Evolutionary conservation across 2,888 invertebrate species (phyloP), one percentile per base, ranked within the genome.

Genomic region (Stenurella melanura): DNA sequence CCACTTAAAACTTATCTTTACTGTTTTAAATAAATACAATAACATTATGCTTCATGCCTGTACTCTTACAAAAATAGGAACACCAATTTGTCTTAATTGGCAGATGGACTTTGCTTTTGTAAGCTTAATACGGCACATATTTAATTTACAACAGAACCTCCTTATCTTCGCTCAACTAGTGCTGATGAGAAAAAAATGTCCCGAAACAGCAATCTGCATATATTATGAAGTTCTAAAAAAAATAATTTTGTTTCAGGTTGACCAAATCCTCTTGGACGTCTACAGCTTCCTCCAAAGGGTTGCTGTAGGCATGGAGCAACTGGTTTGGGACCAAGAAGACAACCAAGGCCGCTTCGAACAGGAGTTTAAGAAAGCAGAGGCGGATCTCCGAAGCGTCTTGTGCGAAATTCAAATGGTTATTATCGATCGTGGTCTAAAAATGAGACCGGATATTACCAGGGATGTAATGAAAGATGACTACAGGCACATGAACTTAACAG

Each of bases 221-320:
- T n/a, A n/a, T n/a, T n/a, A n/a, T n/a, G n/a, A n/a, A n/a, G 21
- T 26, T 26, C 21, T 26, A 26, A 3, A 26, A 26, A 26, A 26
- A 26, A 26, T 26, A 5, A 9, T 50, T 50, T 15, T n/a, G 38
- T 89, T 89, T 5, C 89, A 92, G 92, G 87, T 92, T 76, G 90
- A 91, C 73, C 87, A 88, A 19, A 88, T 90, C 15, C 88, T 95
- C 83, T 90, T 93, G 70, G 90, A 92, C 74, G 91, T 93, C 86
- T 95, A 93, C 89, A 92, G 92, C 84, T 92, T 92, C 81, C 90
- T 95, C 87, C 95, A 95, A 89, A 92, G 92, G 90, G 91, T 93
- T 78, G 94, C 94, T 0, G 94, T 95, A 7, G 94, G 93, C 34
- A 86, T 95, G 75, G 92, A 95, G 84, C 93, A 93, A 84, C 91